Conservation (phyloP, 1,140 invertebrate species). For the Bombus balteatus region DNA sequence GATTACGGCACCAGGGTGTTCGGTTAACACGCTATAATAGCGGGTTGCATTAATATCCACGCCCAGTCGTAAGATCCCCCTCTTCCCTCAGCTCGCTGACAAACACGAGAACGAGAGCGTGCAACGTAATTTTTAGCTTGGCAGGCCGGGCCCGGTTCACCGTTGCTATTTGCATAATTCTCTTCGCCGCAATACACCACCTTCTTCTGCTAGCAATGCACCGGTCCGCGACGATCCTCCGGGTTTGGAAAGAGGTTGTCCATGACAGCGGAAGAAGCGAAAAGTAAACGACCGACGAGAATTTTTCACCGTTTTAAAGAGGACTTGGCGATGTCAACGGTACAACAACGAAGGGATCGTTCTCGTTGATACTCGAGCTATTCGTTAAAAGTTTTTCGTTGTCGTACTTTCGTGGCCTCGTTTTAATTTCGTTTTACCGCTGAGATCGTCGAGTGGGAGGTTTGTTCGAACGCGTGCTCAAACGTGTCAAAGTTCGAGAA, state of each 20-base stretch:
- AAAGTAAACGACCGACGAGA: not conserved
- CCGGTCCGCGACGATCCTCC: not conserved
- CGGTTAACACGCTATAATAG: conserved; percentile 49
- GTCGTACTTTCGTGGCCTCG: not conserved
- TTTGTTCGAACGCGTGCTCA: too few species aligned
- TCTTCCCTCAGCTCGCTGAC: not conserved
- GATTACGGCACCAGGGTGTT: conserved; percentile 29
- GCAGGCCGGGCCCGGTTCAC: too few species aligned
- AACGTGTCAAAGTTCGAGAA: not conserved
- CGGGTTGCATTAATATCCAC: conserved; percentile 8
- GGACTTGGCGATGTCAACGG: too few species aligned
- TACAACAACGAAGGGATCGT: not conserved
- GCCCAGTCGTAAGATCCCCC: not conserved
- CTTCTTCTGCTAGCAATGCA: not conserved
- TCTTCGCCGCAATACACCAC: too few species aligned
- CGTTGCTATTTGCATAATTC: conserved; percentile 31
- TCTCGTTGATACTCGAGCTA: conserved; percentile 8
- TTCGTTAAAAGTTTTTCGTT: conserved; percentile 44
- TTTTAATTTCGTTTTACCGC: conserved; percentile 28
- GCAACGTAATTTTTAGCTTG: not conserved
- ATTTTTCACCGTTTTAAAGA: not conserved
- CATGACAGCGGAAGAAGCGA: not conserved
- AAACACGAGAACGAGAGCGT: not conserved
- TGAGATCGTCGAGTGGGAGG: not conserved
- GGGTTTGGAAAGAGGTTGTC: not conserved